These are phyloP conservation scores for Chrysopa pallens DNA, from an alignment of 1,140 invertebrate species.

Conservation along the genomic window DNA sequence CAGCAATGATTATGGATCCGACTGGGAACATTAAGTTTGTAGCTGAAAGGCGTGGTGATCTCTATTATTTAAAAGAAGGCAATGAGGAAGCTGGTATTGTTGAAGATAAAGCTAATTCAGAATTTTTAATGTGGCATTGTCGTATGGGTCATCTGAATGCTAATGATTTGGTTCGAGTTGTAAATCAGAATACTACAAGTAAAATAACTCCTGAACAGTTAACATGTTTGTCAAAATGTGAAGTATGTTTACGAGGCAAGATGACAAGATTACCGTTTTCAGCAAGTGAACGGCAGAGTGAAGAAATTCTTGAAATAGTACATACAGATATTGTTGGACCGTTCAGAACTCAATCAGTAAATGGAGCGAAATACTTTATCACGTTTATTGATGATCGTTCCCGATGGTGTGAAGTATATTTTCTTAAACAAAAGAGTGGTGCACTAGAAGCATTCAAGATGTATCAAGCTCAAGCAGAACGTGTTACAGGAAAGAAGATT, in stretches of 20 bases:
- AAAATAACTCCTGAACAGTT: slow-evolving; percentile 1
- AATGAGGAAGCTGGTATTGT: neutral
- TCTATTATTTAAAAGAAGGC: too few relatives aligned
- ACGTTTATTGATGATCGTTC: too few relatives aligned
- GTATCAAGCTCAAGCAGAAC: slow-evolving; percentile 8
- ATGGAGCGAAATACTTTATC: too few relatives aligned
- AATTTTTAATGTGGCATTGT: slow-evolving; percentile 7
- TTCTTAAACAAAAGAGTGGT: too few relatives aligned
- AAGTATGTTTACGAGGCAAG: slow-evolving; percentile 8
- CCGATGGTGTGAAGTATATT: slow-evolving; percentile 17
- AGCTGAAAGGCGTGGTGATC: too few relatives aligned
- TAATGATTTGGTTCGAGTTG: slow-evolving; percentile 5
- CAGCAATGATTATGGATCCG: slow-evolving; percentile 4
- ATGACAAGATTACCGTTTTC: too few relatives aligned
- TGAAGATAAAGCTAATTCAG: neutral
- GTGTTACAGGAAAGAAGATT: slow-evolving; percentile 4
- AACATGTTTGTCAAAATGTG: slow-evolving; percentile 2
- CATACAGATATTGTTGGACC: too few relatives aligned
- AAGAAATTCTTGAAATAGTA: too few relatives aligned
- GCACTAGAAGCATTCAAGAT: slow-evolving; percentile 10
- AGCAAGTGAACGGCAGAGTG: too few relatives aligned
- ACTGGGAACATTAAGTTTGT: too few relatives aligned
- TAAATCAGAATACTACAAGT: slow-evolving; percentile 5
- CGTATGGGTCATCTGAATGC: slow-evolving; percentile 7
- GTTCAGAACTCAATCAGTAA: slow-evolving; percentile 4